These are phyloP conservation scores for roundworm (Caenorhabditis elegans) DNA, from an alignment of 1,140 invertebrate genomes.

Conservation along the genomic window DNA sequence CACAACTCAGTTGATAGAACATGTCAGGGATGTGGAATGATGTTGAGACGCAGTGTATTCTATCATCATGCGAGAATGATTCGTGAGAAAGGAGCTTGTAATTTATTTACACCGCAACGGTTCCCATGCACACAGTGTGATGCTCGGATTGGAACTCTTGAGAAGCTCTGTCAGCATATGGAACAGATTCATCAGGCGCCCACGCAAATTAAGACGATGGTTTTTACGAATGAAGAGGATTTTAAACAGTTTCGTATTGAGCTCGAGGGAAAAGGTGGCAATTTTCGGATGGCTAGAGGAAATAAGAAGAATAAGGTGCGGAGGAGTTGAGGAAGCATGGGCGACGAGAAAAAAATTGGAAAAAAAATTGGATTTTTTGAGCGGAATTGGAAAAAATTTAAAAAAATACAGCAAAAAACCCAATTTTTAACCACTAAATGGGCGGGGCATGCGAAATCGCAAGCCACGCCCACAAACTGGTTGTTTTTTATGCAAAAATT, in stretches of 20 bases:
- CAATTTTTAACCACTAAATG: too few species aligned
- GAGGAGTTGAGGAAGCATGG: too few species aligned
- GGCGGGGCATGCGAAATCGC: too few species aligned
- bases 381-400: too few species aligned
- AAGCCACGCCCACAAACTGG: too few species aligned
- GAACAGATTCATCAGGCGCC: constrained; percentile 34
- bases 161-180: constrained; percentile 42
- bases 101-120: constrained; percentile 37
- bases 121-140: constrained; percentile 41
- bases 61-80: constrained; percentile 46
- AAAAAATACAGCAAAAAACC: too few species aligned
- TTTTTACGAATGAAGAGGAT: constrained; percentile 22
- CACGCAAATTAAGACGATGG: constrained; percentile 36
- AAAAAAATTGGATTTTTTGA: too few species aligned
- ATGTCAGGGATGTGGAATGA: constrained; percentile 36
- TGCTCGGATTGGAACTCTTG: constrained; percentile 29
- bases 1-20: too few species aligned
- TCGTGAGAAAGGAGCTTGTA: constrained; percentile 36
- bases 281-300: constrained; percentile 44
- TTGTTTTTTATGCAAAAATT: too few species aligned
- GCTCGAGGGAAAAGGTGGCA: constrained; percentile 44
- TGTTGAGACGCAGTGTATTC: constrained; percentile 31
- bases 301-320: constrained; percentile 36
- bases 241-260: constrained; percentile 40
- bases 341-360: too few species aligned